Evolutionary conservation across 2,888 invertebrate species (phyloP), one percentile per base, ranked within the genome.

Genomic region (Balanococcus diminutus): DNA sequence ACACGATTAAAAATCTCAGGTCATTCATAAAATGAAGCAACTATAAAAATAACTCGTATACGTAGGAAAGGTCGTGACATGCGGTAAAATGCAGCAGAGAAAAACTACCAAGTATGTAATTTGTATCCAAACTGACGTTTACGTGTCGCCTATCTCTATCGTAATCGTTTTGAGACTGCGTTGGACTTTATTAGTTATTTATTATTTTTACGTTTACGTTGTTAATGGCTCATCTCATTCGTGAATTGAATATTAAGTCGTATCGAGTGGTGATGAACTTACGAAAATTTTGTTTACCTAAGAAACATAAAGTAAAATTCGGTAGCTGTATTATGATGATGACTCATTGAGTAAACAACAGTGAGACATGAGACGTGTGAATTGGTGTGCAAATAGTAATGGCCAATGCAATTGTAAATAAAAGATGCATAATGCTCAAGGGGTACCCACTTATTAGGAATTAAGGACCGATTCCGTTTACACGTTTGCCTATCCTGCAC

Each of bases 341-440:
- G 75, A 79, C n/a, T 79, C 75, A 79, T 36, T 32, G 75, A 79
- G 36, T 79, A 79, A 79, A 79, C n/a, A 72, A 72, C 75, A 36
- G 75, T 75, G 36, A 36, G 32, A 32, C 32, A 22, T 36, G 75
- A 79, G 36, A 79, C 75, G 31, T 32, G 75, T 79, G 36, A 79
- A 36, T 79, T 79, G 36, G 28, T 36, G 28, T 19, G 14, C 19
- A 22, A 79, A 36, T 36, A 36, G 67, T 28, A 36, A 79, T 79
- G 75, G 36, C 75, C 36, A 28, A 19, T 79, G 28, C 67, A 67
- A 67, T 67, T 28, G 28, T 9, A 67, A 67, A 28, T 67, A 31
- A 67, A 67, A 31, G 67, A 67, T 67, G 28, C n/a, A n/a, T n/a
- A n/a, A n/a, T n/a, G n/a, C n/a, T n/a, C n/a, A n/a, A n/a, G n/a